phyloP scores from a whole-genome alignment of 1,140 invertebrate genomes.

The Habropoda laboriosa region DNA sequence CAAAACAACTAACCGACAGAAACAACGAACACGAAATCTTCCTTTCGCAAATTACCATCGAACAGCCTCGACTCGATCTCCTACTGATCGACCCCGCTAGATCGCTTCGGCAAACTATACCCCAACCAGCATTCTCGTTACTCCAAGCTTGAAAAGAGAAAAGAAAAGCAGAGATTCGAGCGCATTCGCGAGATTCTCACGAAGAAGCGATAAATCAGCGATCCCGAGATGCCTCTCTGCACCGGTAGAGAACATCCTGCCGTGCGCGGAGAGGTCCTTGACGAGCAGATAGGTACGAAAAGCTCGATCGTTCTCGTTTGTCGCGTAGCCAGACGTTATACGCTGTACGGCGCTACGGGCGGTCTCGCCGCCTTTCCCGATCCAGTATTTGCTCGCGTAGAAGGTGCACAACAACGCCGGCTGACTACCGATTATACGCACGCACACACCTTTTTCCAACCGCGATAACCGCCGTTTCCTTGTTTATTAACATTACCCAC shows the following conservation, averaged over 20 bases:
- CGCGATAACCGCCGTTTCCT: neutral
- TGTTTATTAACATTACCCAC: conserved; percentile 26
- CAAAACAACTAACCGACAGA: too few species aligned
- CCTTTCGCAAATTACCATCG: too few species aligned
- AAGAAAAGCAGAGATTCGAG: neutral
- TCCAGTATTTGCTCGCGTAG: neutral
- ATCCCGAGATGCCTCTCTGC: neutral
- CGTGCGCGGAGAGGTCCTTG: neutral
- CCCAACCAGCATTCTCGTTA: too few species aligned
- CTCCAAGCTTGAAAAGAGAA: too few species aligned
- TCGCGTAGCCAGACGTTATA: conserved; percentile 4
- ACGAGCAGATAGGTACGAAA: neutral
- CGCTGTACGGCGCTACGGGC: neutral
- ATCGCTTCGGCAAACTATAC: too few species aligned
- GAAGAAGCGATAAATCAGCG: conserved; percentile 13
- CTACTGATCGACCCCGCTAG: too few species aligned
- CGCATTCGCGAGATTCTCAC: neutral
- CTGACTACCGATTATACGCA: neutral
- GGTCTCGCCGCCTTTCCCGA: conserved; percentile 30
- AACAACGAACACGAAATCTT: too few species aligned
- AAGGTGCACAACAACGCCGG: neutral
- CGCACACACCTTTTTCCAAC: neutral
- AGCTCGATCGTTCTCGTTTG: conserved; percentile 14
- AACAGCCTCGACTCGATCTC: too few species aligned
- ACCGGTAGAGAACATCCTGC: neutral